Conservation (phyloP, 2,797 vertebrate species). For the Calcarius lapponicus region DNA sequence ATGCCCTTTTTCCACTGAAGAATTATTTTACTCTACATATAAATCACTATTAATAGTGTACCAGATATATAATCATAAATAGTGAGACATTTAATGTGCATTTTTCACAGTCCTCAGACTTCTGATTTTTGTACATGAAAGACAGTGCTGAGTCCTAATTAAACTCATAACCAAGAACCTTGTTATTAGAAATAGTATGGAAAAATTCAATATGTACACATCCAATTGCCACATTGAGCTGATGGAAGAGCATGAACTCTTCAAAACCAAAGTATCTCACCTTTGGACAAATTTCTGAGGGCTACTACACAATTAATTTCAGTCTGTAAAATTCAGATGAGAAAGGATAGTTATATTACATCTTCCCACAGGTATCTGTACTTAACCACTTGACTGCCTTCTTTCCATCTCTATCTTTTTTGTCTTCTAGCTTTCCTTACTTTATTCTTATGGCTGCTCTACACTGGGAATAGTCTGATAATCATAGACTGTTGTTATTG, state of each 20-base stretch:
- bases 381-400: background rate
- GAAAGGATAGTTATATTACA: background rate
- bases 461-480: background rate
- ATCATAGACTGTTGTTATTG: background rate
- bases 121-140: background rate
- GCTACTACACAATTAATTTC: background rate
- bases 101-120: background rate
- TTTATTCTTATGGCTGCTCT: background rate
- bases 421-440: background rate
- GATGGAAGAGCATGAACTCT: background rate
- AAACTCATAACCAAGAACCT: background rate
- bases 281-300: background rate
- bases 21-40: background rate
- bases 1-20: background rate
- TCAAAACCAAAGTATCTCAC: background rate
- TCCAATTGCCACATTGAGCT: background rate
- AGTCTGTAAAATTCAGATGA: background rate
- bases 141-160: background rate
- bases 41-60: background rate
- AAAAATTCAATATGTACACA: background rate
- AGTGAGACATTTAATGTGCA: background rate
- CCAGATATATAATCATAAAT: background rate
- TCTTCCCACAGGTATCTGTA: background rate
- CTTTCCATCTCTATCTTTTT: background rate
- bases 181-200: background rate